Conservation (phyloP, 2,113 vertebrate species). For the Pungitius pungitius region DNA sequence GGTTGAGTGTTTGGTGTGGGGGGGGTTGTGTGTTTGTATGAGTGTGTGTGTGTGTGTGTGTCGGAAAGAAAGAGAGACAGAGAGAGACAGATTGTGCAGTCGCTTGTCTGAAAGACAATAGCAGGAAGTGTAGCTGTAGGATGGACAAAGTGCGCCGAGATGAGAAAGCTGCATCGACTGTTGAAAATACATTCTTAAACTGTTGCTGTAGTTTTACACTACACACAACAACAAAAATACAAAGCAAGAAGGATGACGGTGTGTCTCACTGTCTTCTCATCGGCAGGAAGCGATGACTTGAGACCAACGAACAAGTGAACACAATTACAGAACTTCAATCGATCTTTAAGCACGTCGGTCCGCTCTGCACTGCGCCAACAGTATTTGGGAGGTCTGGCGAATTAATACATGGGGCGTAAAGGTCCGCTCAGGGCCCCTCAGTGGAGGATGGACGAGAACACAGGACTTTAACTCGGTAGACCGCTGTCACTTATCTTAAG, state of each 20-base stretch:
- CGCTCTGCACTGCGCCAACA: too few species aligned
- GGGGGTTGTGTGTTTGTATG: slow-evolving; percentile 3
- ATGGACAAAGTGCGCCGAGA: slow-evolving; percentile 61
- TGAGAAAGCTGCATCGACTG: slow-evolving; percentile 27
- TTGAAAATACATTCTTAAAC: slow-evolving; percentile 11
- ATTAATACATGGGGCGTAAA: too few species aligned
- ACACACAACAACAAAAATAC: background rate
- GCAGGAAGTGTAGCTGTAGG: slow-evolving; percentile 76
- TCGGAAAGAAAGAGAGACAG: slow-evolving; percentile 29
- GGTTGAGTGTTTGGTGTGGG: background rate
- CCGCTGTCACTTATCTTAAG: too few species aligned
- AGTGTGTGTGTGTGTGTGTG: slow-evolving; percentile 5
- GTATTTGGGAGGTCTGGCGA: too few species aligned
- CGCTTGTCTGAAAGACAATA: slow-evolving; percentile 70
- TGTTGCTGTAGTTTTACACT: background rate
- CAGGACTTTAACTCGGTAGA: too few species aligned
- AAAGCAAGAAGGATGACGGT: background rate
- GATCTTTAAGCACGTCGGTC: too few species aligned
- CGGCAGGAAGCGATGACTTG: background rate
- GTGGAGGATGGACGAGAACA: too few species aligned
- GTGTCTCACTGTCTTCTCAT: background rate
- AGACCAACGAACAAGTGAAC: too few species aligned
- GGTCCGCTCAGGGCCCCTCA: too few species aligned
- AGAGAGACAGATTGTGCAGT: slow-evolving; percentile 50
- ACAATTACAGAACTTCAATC: too few species aligned